phyloP scores from a whole-genome alignment of 1,140 invertebrate genomes.

The Ostrea edulis region DNA sequence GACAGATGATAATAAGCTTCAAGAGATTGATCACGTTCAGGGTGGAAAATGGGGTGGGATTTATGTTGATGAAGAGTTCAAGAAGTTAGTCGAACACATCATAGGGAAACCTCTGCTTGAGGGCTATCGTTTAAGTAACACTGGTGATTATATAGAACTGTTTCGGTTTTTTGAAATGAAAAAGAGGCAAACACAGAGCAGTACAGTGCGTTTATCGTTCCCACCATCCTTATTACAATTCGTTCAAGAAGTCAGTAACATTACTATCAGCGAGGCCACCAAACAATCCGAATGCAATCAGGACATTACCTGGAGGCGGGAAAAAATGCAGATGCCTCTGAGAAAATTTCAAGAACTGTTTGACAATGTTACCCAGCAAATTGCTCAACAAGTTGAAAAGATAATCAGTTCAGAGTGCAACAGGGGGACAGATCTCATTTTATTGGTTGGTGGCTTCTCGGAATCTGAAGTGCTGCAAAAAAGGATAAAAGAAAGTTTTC shows the following conservation, averaged over 20 bases:
- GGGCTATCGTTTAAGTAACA: conserved; percentile 41
- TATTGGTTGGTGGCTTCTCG: conserved; percentile 64
- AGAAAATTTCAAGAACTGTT: conserved; percentile 47
- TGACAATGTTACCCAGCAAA: conserved; percentile 41
- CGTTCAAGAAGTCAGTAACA: neutral
- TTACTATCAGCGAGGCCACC: neutral
- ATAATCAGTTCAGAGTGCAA: conserved; percentile 47
- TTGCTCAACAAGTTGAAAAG: conserved; percentile 47
- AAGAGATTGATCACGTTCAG: conserved; percentile 48
- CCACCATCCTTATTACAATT: neutral
- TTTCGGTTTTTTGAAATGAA: conserved; percentile 56
- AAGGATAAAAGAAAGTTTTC: conserved; percentile 48
- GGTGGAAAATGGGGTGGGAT: conserved; percentile 60
- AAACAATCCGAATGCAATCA: neutral
- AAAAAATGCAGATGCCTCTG: conserved; percentile 57
- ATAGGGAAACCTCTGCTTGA: conserved; percentile 33
- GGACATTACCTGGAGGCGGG: conserved; percentile 12
- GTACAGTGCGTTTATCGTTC: neutral
- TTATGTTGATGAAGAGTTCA: conserved; percentile 48
- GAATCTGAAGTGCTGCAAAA: conserved; percentile 58
- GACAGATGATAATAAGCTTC: conserved; percentile 30
- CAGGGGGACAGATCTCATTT: conserved; percentile 48
- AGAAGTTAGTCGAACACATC: conserved; percentile 40
- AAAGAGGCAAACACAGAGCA: conserved; percentile 44
- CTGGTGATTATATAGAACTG: conserved; percentile 50